phyloP scores from a whole-genome alignment of 2,888 invertebrate species.

The Sycophila texana region DNA sequence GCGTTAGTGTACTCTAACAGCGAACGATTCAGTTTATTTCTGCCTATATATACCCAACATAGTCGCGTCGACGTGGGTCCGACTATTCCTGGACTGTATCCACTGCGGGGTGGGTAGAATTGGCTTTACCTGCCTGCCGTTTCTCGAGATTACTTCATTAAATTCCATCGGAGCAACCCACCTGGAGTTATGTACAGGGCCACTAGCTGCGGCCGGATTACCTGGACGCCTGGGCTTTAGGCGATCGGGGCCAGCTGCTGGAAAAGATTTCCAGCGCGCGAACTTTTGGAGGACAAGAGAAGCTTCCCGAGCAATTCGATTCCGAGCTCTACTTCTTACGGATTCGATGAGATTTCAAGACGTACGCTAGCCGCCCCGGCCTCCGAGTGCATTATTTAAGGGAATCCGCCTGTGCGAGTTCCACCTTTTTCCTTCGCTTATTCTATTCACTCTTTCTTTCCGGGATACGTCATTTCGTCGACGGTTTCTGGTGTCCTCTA shows the following conservation, averaged over 20 bases:
- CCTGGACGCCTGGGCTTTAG: conserved; percentile 1
- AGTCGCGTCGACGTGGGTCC: too few relatives aligned
- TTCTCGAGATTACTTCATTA: conserved; percentile 34
- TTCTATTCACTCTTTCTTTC: background rate
- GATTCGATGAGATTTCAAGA: conserved; percentile 15
- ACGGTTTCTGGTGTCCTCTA: too few relatives aligned
- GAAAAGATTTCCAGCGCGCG: conserved; percentile 17
- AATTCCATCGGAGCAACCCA: conserved; percentile 24
- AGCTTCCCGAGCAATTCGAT: conserved; percentile 20
- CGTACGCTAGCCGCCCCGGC: background rate
- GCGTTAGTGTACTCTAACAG: too few relatives aligned
- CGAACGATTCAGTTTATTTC: too few relatives aligned
- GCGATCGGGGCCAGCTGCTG: conserved; percentile 10
- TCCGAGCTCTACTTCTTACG: background rate
- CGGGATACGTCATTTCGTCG: too few relatives aligned
- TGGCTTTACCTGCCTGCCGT: background rate
- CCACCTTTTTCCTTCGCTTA: background rate
- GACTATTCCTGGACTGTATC: too few relatives aligned
- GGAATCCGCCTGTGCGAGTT: conserved; percentile 8
- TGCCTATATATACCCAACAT: too few relatives aligned
- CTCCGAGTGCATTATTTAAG: conserved; percentile 13
- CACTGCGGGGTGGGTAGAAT: too few relatives aligned
- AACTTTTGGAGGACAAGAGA: conserved; percentile 9
- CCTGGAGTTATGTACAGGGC: too few relatives aligned
- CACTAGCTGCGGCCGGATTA: background rate